Base-by-base conservation (phyloP, 2,113 vertebrate species). In the Ardeotis arabs region DNA sequence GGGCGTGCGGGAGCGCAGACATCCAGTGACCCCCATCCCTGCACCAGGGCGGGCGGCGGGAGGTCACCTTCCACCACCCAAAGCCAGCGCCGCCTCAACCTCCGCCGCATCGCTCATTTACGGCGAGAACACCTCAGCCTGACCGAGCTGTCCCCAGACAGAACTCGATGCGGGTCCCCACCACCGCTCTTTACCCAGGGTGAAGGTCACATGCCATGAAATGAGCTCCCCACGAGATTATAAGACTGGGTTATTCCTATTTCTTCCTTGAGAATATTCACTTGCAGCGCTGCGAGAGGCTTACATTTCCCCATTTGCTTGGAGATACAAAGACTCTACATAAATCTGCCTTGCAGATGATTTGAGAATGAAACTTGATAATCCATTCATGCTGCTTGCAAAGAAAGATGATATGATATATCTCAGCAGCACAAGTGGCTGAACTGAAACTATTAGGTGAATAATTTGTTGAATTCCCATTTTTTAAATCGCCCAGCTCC, bases 161-260 rank as follows among this genome's bases (percentile, higher is more conserved):
- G n/a, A 14, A 4, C 16, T 1, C 12, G 37, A 5, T 3, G 2
- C 58, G 1, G 20, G 1, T 41, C 55, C 59, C 3, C 0, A 2
- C 2, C 0, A 27, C 69, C 9, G 12, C 83, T 39, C 80, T 20
- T 9, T 0, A 1, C 44, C n/a, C 41, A 1, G 9, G 60, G 21
- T 9, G 72, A 18, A 60, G 63, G 72, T 27, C 33, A 22, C 25
- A 0, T 2, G 69, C 50, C 56, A 0, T 4, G 29, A 37, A n/a
- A 23, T 3, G 14, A 66, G 39, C 56, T 39, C 49, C 73, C 22
- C 41, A 0, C 27, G 4, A 82, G 64, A 78, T 60, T 27, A 41
- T 4, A 5, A 22, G 39, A 25, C 4, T 1, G 69, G 84, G 50
- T 44, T 58, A 39, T 17, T 67, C 13, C 2, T 5, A 13, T 23